Evolutionary conservation across 1,140 invertebrate species (phyloP).

Genomic region (Drosophila repletoides): DNA sequence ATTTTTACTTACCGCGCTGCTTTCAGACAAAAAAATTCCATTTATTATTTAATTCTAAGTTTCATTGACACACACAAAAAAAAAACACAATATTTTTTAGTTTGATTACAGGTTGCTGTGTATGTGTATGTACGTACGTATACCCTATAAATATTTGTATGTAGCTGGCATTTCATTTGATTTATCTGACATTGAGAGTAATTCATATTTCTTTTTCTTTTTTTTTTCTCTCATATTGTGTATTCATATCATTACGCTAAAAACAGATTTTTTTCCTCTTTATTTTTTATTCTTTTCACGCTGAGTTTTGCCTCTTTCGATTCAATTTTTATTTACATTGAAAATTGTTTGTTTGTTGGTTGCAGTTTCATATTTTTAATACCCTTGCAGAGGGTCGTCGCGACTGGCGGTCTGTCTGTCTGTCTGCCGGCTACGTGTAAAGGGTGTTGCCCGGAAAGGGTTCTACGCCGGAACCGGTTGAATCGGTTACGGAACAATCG

Average conservation of each 20-base stretch:
- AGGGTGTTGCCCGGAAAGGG: too few relatives aligned
- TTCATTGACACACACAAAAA: conserved; percentile 38
- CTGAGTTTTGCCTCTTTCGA: conserved; percentile 38
- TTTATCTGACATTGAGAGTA: conserved; percentile 41
- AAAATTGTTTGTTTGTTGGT: too few relatives aligned
- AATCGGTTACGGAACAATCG: too few relatives aligned
- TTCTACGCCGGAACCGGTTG: too few relatives aligned
- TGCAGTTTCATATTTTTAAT: too few relatives aligned
- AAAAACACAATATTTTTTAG: conserved; percentile 24
- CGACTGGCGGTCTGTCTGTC: too few relatives aligned
- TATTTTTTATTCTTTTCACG: background rate
- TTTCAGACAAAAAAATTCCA: conserved; percentile 45
- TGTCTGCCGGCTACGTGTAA: too few relatives aligned
- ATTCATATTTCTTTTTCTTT: too few relatives aligned
- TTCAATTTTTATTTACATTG: conserved; percentile 68
- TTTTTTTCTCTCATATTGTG: conserved; percentile 9
- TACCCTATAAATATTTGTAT: conserved; percentile 16
- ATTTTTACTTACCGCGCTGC: conserved; percentile 37
- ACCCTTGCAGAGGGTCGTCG: too few relatives aligned
- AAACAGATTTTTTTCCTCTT: conserved; percentile 27
- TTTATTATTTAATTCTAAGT: conserved; percentile 52
- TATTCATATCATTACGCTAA: conserved; percentile 40
- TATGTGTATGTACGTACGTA: conserved; percentile 9
- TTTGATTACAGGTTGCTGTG: conserved; percentile 27
- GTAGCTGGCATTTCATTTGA: conserved; percentile 49